Conservation (phyloP, 1,140 invertebrate genomes). For the Pantala flavescens region DNA sequence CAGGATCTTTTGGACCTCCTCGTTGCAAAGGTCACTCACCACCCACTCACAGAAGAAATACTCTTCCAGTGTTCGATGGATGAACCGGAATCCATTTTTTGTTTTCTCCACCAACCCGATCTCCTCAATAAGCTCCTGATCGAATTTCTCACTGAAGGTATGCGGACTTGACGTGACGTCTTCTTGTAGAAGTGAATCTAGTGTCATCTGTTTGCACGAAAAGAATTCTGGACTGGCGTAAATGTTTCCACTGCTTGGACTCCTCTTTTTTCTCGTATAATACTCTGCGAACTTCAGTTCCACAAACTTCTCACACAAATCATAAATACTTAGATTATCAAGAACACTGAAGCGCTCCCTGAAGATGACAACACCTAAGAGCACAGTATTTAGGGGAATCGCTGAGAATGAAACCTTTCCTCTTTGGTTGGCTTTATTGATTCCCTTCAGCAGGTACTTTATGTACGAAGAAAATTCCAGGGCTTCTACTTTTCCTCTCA, state of each 20-base stretch:
- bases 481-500: neutral
- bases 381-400: neutral
- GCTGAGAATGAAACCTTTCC: too few relatives aligned
- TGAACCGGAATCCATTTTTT: neutral
- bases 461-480: neutral
- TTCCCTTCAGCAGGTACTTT: neutral
- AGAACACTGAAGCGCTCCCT: neutral
- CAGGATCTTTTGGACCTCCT: neutral
- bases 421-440: too few relatives aligned
- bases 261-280: neutral
- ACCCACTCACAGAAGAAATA: neutral
- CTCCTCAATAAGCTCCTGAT: neutral
- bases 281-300: neutral
- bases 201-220: neutral
- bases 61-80: neutral
- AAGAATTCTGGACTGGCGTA: neutral
- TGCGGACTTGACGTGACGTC: neutral
- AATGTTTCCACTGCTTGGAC: neutral
- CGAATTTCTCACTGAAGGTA: neutral
- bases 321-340: neutral
- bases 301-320: neutral
- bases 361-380: neutral
- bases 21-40: neutral
- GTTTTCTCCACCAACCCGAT: neutral
- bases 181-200: neutral